Evolutionary conservation across 2,888 invertebrate genomes (phyloP), one percentile per base, ranked within the genome.

Genomic region (Hirtodrosophila trivittata): DNA sequence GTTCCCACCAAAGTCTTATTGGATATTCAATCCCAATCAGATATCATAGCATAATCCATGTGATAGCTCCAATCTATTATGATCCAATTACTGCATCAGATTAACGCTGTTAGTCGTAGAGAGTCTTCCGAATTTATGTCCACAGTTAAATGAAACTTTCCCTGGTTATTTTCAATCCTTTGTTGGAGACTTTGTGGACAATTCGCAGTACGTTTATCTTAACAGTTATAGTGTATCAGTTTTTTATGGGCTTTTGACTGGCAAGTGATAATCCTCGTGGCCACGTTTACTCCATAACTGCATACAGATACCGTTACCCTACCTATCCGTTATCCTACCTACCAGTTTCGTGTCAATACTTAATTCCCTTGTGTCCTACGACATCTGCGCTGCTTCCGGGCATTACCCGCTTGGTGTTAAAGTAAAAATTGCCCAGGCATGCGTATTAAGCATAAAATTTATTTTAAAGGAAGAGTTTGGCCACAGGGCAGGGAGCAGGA

Each of bases 401-500:
- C 84, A 83, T 83, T 80, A 74, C 33, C 58, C 68, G 66, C 65
- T 80, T 74, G 80, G 80, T 80, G 84, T 83, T 81, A 81, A 81
- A 81, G 72, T 81, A 83, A 81, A 80, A 83, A 83, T 75, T 66
- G 70, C 63, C 69, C 68, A 73, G 77, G 73, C 84, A 83, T 83
- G 80, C 82, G 85, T 77, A 87, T 87, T 87, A 87, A 83, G 86
- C 83, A 81, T 85, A 73, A 78, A 86, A 86, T 87, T 87, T 86
- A 86, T 85, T 68, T 35, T 54, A 66, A 68, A 57, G 8, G 42
- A 55, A 28, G 37, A 13, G n/a, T 43, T 32, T 32, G 58, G 49
- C 33, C 28, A 46, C 32, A 57, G 57, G 62, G 42, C 50, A 55
- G 63, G 28, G 28, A 8, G 28, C 28, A n/a, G 28, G 26, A 47